A percentile compares a stretch with the other conserved stretches of the same genome.
These are phyloP conservation scores for Trematocara macrostoma DNA, from an alignment of 2,113 vertebrate genomes.

Conservation along the genomic window DNA sequence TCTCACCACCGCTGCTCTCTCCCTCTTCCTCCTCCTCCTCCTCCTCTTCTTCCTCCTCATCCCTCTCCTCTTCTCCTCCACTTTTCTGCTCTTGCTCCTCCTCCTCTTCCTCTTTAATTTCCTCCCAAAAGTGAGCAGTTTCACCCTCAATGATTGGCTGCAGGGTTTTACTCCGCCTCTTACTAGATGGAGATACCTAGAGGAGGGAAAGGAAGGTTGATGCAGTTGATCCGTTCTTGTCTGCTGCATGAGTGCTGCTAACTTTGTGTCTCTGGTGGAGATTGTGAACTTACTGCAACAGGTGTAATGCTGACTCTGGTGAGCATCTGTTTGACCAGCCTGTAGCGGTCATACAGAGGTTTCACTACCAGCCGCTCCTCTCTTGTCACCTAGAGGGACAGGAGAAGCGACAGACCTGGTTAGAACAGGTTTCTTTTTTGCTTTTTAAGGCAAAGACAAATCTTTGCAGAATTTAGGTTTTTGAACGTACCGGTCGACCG, in stretches of 20 bases:
- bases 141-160: slow-evolving; percentile 98
- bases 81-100: slow-evolving; percentile 59
- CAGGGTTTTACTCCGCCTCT: slow-evolving; percentile 86
- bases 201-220: neutral
- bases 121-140: slow-evolving; percentile 96
- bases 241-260: neutral
- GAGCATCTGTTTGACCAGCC: slow-evolving; percentile 97
- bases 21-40: slow-evolving; percentile 57
- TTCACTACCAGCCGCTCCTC: slow-evolving; percentile 94
- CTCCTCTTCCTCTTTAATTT: slow-evolving; percentile 82
- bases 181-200: slow-evolving; percentile 91
- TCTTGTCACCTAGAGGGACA: slow-evolving; percentile 78
- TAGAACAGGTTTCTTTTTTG: neutral
- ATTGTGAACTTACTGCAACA: slow-evolving; percentile 78
- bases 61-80: slow-evolving; percentile 4
- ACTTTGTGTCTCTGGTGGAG: neutral
- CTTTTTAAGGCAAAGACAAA: neutral
- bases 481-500: slow-evolving; percentile 82
- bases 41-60: neutral
- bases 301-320: slow-evolving; percentile 93
- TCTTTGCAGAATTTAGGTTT: neutral
- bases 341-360: slow-evolving; percentile 93
- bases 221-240: neutral
- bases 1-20: slow-evolving; percentile 75
- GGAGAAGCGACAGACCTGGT: neutral